A percentile compares a stretch with the other conserved stretches of the same genome.
Evolutionary conservation across 2,888 invertebrate species (phyloP).

Genomic region (Orthosia gracilis): DNA sequence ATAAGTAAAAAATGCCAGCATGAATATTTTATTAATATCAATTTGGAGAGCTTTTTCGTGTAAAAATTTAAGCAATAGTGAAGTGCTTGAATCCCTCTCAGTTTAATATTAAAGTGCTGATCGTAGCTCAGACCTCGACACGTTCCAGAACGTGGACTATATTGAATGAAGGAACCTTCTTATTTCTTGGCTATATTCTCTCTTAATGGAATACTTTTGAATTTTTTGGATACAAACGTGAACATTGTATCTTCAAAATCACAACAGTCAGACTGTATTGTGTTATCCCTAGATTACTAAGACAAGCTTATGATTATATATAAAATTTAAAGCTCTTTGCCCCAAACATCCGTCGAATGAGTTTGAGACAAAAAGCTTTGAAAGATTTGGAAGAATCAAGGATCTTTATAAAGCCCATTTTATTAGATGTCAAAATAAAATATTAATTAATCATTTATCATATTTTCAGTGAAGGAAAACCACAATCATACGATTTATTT

Average conservation of each 20-base stretch:
- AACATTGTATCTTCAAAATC: not conserved
- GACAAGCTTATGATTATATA: slow-evolving; percentile 1
- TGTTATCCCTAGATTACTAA: not conserved
- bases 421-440: not conserved
- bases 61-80: slow-evolving; percentile 3
- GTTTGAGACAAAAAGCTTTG: not conserved
- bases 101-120: slow-evolving; percentile 27
- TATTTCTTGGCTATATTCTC: not conserved
- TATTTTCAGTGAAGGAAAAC: not conserved
- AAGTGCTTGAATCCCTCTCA: not conserved
- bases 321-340: too few species aligned
- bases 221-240: not conserved
- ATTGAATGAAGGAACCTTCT: slow-evolving; percentile 14
- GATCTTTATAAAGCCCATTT: not conserved
- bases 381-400: not conserved
- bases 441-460: too few species aligned
- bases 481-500: not conserved
- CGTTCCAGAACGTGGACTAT: slow-evolving; percentile 9
- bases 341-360: not conserved
- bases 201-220: slow-evolving; percentile 16
- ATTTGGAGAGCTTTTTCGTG: slow-evolving; percentile 2
- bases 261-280: not conserved
- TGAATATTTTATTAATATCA: not conserved
- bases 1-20: not conserved
- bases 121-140: not conserved